Conservation (phyloP, 2,113 vertebrate genomes). For the Ctenodactylus gundi region DNA sequence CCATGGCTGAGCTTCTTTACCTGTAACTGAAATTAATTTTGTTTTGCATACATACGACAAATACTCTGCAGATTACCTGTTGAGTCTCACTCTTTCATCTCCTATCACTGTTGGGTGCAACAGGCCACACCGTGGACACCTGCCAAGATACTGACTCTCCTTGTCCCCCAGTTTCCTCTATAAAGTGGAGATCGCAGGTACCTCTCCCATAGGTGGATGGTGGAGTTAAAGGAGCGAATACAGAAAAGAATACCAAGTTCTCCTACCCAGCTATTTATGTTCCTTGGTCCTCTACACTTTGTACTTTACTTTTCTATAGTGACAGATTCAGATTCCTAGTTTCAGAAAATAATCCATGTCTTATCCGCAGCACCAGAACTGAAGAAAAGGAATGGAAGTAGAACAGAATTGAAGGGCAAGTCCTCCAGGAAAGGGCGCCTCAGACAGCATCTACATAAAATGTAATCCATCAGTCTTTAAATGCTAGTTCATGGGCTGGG, state of each 20-base stretch:
- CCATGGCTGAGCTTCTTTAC: background rate
- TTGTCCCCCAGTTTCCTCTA: background rate
- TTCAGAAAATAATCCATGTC: background rate
- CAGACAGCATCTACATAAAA: too few species aligned
- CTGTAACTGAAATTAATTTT: background rate
- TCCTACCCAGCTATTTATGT: background rate
- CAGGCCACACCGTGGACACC: background rate
- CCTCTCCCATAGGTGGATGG: too few species aligned
- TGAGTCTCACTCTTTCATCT: background rate
- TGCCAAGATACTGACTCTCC: too few species aligned
- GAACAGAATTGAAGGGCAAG: background rate
- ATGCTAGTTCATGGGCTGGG: background rate
- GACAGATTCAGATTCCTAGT: background rate
- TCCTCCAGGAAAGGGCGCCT: background rate
- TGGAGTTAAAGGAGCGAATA: background rate
- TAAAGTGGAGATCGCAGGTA: background rate
- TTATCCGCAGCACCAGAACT: background rate
- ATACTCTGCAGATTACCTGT: background rate
- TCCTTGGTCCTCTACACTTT: background rate
- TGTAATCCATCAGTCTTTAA: background rate
- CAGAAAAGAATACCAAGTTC: background rate
- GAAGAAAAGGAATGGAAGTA: background rate
- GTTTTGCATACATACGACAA: fast-evolving
- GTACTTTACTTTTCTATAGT: background rate
- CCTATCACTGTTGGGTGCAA: background rate